Base-by-base conservation (phyloP, 2,888 invertebrate genomes). In the Lasioglossum oenotherae region DNA sequence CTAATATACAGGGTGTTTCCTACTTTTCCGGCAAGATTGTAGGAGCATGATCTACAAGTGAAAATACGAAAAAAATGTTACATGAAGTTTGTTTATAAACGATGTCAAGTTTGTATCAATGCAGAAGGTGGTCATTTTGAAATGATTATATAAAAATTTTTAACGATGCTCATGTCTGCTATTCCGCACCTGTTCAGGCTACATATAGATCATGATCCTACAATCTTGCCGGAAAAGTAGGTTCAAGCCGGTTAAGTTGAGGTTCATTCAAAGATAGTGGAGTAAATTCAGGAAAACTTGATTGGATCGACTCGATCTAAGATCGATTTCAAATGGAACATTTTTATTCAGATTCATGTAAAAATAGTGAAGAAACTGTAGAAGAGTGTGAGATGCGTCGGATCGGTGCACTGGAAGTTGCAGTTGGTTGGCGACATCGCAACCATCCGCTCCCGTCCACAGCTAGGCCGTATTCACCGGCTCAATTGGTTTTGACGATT, bases 401-500 rank as follows among this genome's bases (percentile, higher is more conserved):
- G 8, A 67, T 67, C 67, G 67, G 67, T 23, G 35, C 19, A 23
- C 10, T 67, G 67, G 19, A 35, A 3, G 67, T 31, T 67, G 67
- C 67, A 67, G 67, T 35, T 31, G 35, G 67, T 4, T 67, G 67
- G 35, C 31, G 67, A 67, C 35, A 23, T 67, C 67, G 67, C 67
- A 35, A 16, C 67, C 67, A 67, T 35, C 71, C 74, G 72, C 67
- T 57, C 49, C 81, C 41, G 73, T 49, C 38, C 27, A 60, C 35
- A 10, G 67, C 67, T 19, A 23, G 23, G 35, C 69, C 87, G 72
- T 78, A 87, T 84, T 81, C 80, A 80, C 75, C 14, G 87, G 80
- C 64, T 90, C 86, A 90, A 91, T 90, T 89, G 87, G 91, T 93
- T 93, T 94, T 94, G 87, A 93, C 92, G 91, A 97, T 95, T 77